Percentiles rank a stretch among this genome's conserved stretches.
phyloP scores from a whole-genome alignment of 2,888 invertebrate species.

The Cantharis nigra region DNA sequence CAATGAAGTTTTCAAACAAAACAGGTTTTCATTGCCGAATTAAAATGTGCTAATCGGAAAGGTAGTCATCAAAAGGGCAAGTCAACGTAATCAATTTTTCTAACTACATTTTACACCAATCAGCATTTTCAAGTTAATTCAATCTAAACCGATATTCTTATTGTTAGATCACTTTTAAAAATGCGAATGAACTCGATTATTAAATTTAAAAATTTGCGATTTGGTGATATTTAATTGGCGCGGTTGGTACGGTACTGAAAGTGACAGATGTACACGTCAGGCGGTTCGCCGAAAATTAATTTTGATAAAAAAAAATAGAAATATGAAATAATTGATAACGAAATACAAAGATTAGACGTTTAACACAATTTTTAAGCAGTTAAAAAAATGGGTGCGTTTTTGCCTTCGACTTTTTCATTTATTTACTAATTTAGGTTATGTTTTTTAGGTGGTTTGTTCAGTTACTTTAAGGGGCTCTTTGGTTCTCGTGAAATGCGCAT shows the following conservation, averaged over 20 bases:
- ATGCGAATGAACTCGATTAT: not conserved
- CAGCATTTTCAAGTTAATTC: not conserved
- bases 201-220: not conserved
- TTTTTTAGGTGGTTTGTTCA: conserved; percentile 85
- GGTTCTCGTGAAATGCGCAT: conserved; percentile 98
- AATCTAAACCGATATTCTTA: not conserved
- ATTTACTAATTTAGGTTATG: not conserved
- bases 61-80: not conserved
- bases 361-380: not conserved
- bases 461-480: conserved; percentile 94
- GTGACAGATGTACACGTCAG: conserved; percentile 3
- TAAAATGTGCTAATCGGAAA: not conserved
- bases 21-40: not conserved
- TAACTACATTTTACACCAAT: not conserved
- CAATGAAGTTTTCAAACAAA: not conserved
- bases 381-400: not conserved
- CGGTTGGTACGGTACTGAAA: not conserved
- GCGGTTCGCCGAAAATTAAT: not conserved
- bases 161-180: not conserved
- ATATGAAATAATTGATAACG: not conserved
- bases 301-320: not conserved
- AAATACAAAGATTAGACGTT: not conserved
- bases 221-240: not conserved
- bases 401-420: not conserved
- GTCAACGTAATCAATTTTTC: not conserved